These are phyloP conservation scores for Capitella teleta DNA, from an alignment of 1,140 invertebrate genomes.

Conservation along the genomic window DNA sequence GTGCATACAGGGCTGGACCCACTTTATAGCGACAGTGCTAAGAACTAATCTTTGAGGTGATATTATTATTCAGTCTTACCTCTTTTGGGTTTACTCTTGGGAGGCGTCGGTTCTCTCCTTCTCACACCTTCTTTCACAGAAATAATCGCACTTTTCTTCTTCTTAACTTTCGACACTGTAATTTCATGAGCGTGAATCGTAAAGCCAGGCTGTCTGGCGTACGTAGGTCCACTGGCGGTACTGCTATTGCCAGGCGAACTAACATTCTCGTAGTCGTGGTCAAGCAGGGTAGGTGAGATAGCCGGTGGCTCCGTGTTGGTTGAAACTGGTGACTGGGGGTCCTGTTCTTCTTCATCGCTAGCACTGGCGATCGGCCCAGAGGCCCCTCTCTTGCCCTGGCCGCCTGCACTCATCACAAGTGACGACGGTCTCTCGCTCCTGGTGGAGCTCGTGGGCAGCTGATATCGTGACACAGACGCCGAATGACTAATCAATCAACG, in stretches of 20 bases:
- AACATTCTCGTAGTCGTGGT: slow-evolving; percentile 47
- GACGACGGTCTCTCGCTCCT: too few relatives aligned
- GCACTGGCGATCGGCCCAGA: slow-evolving; percentile 25
- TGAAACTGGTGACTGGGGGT: slow-evolving; percentile 8
- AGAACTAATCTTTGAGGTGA: too few relatives aligned
- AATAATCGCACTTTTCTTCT: slow-evolving; percentile 23
- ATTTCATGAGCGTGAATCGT: slow-evolving; percentile 37
- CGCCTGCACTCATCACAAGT: slow-evolving; percentile 1
- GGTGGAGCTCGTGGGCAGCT: too few relatives aligned
- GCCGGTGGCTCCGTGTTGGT: slow-evolving; percentile 33
- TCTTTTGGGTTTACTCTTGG: slow-evolving; percentile 29
- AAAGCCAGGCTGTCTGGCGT: slow-evolving; percentile 40
- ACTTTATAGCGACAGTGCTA: too few relatives aligned
- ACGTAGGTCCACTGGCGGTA: slow-evolving; percentile 41
- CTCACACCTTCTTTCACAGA: slow-evolving; percentile 21
- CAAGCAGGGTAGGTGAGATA: slow-evolving; percentile 75
- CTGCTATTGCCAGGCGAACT: slow-evolving; percentile 33
- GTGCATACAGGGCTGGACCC: too few relatives aligned
- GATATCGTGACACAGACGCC: too few relatives aligned
- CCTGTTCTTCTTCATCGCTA: slow-evolving; percentile 15
- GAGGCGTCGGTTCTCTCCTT: slow-evolving; percentile 28
- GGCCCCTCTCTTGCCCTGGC: slow-evolving; percentile 25
- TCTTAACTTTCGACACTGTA: slow-evolving; percentile 21
- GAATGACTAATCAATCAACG: too few relatives aligned
- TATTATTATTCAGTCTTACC: too few relatives aligned